Conservation (phyloP, 2,888 invertebrate genomes). For the Itoplectis maculator region DNA sequence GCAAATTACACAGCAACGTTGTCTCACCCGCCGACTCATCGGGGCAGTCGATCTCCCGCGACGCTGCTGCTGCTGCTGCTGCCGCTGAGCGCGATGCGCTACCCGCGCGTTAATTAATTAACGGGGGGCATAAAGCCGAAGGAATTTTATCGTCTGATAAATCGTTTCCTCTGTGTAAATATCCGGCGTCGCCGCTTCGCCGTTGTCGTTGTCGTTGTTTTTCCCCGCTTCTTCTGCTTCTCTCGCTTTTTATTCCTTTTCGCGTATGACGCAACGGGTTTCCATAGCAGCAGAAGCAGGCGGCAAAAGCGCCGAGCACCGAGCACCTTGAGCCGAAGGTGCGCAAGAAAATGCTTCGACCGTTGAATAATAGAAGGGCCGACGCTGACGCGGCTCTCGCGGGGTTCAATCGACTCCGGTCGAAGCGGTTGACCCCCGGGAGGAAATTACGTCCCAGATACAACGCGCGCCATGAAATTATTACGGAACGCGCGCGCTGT, state of each 20-base stretch:
- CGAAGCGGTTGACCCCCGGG: conserved; percentile 24
- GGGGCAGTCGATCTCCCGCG: too few species aligned
- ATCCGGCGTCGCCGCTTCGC: too few species aligned
- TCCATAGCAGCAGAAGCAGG: too few species aligned
- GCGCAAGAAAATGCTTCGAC: background rate
- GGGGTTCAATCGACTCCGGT: conserved; percentile 35
- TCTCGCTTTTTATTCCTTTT: too few species aligned
- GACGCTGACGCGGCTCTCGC: background rate
- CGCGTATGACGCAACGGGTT: too few species aligned
- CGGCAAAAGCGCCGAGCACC: too few species aligned
- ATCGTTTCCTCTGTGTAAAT: background rate
- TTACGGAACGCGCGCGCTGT: conserved; percentile 5
- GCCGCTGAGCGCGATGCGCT: too few species aligned
- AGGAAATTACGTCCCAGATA: conserved; percentile 49
- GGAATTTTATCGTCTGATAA: background rate
- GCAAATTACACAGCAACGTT: background rate
- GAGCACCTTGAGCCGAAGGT: background rate
- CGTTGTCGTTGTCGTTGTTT: too few species aligned
- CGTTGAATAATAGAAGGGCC: conserved; percentile 37
- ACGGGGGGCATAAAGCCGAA: too few species aligned
- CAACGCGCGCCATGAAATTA: conserved; percentile 10
- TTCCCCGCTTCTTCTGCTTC: too few species aligned
- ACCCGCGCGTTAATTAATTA: background rate
- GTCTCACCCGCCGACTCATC: background rate
- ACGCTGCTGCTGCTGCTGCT: too few species aligned